Conservation (phyloP, 2,797 vertebrate species). For the Hydrocynus forskahlii region DNA sequence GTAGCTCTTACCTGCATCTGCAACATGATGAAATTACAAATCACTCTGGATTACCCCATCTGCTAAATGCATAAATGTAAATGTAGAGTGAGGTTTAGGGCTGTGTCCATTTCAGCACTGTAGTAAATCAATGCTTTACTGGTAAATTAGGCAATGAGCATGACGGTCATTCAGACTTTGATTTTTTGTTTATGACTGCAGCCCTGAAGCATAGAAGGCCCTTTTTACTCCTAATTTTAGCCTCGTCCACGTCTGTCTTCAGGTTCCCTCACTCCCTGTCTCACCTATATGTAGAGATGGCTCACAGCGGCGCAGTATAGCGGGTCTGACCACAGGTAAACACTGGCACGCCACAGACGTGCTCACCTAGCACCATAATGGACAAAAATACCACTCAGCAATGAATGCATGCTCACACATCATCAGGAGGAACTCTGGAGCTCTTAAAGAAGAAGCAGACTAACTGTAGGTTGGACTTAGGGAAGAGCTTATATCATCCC, state of each 20-base stretch:
- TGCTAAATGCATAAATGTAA: too few species aligned
- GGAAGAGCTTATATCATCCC: conserved; percentile 54
- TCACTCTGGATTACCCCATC: too few species aligned
- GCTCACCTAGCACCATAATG: conserved; percentile 63
- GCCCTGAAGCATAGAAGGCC: conserved; percentile 48
- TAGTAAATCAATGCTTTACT: conserved; percentile 16
- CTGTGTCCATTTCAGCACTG: neutral
- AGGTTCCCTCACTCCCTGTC: conserved; percentile 55
- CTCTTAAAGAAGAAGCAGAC: conserved; percentile 52
- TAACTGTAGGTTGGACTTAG: conserved; percentile 53
- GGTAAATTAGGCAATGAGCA: conserved; percentile 46
- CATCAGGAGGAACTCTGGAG: conserved; percentile 51
- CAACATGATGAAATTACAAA: too few species aligned
- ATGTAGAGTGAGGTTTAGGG: conserved; percentile 1
- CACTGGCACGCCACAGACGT: conserved; percentile 57
- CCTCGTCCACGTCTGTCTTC: conserved; percentile 58
- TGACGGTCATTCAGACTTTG: conserved; percentile 14
- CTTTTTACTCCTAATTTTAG: conserved; percentile 58
- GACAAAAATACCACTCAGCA: conserved; percentile 60
- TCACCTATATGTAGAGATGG: conserved; percentile 58
- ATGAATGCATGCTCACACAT: conserved; percentile 62
- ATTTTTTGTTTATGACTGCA: conserved; percentile 52
- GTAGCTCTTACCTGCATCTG: too few species aligned
- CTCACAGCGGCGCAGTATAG: conserved; percentile 58
- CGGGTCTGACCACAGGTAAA: conserved; percentile 62